phyloP scores from a whole-genome alignment of 2,113 vertebrate species.

The Cinclus cinclus region DNA sequence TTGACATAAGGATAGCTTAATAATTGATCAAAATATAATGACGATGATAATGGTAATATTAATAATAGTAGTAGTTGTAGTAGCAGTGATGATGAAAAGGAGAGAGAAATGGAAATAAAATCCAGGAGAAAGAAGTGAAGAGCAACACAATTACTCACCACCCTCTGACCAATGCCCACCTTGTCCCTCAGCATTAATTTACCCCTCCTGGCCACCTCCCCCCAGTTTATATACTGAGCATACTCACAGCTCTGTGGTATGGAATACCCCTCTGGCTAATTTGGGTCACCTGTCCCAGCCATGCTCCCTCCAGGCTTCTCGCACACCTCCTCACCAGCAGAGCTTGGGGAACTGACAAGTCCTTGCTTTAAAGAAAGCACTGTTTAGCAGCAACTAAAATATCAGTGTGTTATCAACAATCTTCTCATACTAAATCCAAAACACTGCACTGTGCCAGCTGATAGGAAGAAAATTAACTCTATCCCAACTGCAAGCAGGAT shows the following conservation, averaged over 20 bases:
- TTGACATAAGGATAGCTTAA: background rate
- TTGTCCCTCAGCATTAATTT: background rate
- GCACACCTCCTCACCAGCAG: background rate
- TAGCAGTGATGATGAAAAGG: background rate
- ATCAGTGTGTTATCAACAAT: background rate
- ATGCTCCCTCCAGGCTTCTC: background rate
- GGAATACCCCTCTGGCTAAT: background rate
- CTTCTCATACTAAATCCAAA: background rate
- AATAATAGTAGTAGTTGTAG: background rate
- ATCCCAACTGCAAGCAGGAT: background rate
- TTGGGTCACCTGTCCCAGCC: background rate
- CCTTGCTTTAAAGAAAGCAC: background rate
- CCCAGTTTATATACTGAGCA: background rate
- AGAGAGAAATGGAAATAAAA: background rate
- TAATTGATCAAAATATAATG: background rate
- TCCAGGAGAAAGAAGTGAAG: background rate
- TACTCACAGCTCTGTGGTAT: background rate
- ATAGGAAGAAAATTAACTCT: background rate
- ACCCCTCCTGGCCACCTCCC: background rate
- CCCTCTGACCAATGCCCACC: accelerated
- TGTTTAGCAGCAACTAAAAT: background rate
- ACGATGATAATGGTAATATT: background rate
- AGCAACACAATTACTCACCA: background rate
- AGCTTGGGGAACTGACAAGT: background rate
- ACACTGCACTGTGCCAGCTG: background rate